Evolutionary conservation across 2,113 vertebrate species (phyloP).

Genomic region (Xenus cinereus): DNA sequence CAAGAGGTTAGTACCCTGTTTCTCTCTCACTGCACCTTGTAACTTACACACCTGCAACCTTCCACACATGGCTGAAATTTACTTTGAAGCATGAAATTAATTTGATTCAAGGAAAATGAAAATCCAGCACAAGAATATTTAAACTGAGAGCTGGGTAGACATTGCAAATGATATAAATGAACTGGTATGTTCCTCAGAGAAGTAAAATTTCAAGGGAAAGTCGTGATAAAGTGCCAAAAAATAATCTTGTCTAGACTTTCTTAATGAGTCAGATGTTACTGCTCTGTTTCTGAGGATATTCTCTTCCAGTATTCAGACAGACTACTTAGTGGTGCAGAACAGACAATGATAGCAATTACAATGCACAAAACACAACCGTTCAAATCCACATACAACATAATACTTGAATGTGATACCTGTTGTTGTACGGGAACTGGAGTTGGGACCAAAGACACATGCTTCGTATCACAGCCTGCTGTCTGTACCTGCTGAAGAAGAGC

Average conservation of each 20-base stretch:
- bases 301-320: background rate
- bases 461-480: conserved; percentile 66
- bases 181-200: background rate
- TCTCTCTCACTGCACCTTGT: background rate
- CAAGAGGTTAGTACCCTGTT: background rate
- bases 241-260: background rate
- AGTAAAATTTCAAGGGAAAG: background rate
- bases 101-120: background rate
- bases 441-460: conserved; percentile 46
- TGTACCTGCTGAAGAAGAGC: background rate
- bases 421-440: conserved; percentile 60
- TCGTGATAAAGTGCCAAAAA: background rate
- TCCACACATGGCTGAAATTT: background rate
- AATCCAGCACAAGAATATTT: background rate
- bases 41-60: background rate
- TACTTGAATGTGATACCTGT: background rate
- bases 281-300: background rate
- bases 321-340: background rate
- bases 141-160: background rate
- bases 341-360: background rate
- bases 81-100: background rate
- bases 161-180: background rate
- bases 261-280: background rate
- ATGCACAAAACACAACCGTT: background rate
- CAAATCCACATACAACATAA: background rate